Conservation (phyloP, 2,113 vertebrate genomes). For the Phoenicopterus ruber region DNA sequence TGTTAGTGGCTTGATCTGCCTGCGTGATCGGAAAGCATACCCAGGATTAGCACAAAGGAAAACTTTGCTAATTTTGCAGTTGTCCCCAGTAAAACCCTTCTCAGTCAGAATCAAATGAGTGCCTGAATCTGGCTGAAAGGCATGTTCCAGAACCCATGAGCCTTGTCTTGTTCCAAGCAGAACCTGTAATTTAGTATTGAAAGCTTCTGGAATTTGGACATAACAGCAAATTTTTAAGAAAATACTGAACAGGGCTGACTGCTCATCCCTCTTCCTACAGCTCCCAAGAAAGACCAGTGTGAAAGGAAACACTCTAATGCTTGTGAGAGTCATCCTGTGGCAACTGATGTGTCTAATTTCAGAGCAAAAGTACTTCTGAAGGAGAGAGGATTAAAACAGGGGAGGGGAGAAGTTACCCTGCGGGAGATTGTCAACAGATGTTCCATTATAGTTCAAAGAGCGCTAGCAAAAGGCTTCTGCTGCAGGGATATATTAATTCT, state of each 20-base stretch:
- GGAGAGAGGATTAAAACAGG: slow-evolving; percentile 30
- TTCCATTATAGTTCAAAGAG: slow-evolving; percentile 64
- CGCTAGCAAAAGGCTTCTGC: slow-evolving; percentile 33
- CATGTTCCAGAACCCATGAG: background rate
- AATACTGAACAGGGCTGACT: background rate
- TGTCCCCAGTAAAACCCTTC: background rate
- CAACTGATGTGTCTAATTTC: slow-evolving; percentile 26
- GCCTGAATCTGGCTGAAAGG: background rate
- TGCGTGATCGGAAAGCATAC: background rate
- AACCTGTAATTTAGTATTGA: background rate
- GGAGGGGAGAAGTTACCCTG: slow-evolving; percentile 43
- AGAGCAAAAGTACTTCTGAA: slow-evolving; percentile 28
- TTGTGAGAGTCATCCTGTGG: background rate
- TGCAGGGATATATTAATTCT: slow-evolving; percentile 55
- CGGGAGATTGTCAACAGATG: slow-evolving; percentile 65
- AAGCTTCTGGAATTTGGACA: background rate
- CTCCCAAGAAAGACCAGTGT: background rate
- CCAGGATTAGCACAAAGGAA: background rate
- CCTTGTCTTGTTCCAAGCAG: background rate
- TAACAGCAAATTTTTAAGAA: background rate
- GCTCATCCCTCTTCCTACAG: background rate
- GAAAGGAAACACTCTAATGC: background rate
- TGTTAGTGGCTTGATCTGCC: background rate
- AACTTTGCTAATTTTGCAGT: background rate
- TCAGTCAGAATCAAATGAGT: background rate